Conservation (phyloP, 2,113 vertebrate genomes). For the Silurus meridionalis region DNA sequence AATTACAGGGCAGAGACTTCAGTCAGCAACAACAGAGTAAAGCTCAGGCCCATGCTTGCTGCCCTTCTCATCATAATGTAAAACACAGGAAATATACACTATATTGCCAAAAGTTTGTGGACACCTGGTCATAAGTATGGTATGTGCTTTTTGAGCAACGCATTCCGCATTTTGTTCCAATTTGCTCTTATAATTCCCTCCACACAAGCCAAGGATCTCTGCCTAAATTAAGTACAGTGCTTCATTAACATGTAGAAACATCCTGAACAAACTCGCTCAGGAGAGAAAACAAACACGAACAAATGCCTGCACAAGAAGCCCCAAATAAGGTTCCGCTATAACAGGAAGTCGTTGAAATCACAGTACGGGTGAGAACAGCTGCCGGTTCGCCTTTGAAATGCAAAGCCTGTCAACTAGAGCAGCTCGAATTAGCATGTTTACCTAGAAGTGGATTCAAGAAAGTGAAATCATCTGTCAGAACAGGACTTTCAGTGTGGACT, state of each 20-base stretch:
- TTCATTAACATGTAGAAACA: background rate
- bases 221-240: background rate
- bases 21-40: constrained; percentile 40
- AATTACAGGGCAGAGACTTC: constrained; percentile 66
- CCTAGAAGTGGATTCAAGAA: background rate
- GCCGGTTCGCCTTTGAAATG: no score
- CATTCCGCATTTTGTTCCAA: no score
- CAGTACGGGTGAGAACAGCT: background rate
- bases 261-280: background rate
- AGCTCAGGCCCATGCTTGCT: constrained; percentile 61
- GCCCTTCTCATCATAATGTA: background rate
- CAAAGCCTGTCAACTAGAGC: constrained; percentile 7
- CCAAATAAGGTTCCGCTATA: background rate
- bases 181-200: no score
- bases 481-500: background rate
- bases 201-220: background rate
- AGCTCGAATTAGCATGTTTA: constrained; percentile 9
- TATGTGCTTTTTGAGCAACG: no score
- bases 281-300: background rate
- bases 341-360: background rate
- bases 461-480: background rate
- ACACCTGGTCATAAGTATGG: no score
- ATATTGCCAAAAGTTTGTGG: no score
- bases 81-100: background rate
- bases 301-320: background rate